Percentiles rank a stretch among this genome's conserved stretches.
phyloP scores from a whole-genome alignment of 2,113 vertebrate species.

The Mugil cephalus region DNA sequence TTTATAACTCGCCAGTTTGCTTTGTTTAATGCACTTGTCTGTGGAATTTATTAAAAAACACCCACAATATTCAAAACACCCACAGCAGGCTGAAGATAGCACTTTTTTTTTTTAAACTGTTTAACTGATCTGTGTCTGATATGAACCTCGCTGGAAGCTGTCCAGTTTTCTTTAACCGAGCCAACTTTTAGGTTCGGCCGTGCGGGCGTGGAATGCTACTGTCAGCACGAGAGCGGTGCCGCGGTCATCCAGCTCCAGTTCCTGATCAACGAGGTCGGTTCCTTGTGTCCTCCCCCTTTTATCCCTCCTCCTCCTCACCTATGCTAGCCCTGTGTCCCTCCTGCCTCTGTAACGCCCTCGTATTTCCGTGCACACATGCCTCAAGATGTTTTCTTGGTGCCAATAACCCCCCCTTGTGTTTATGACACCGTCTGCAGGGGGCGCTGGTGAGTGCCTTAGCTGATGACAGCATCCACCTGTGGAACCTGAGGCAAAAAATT shows the following conservation, averaged over 20 bases:
- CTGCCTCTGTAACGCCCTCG: background rate
- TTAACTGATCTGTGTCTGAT: background rate
- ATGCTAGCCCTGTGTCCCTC: slow-evolving; percentile 14
- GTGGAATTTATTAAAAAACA: too few relatives aligned
- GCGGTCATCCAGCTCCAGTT: slow-evolving; percentile 99
- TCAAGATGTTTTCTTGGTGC: background rate
- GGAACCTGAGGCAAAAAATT: slow-evolving; percentile 98
- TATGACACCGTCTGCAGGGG: slow-evolving; percentile 83
- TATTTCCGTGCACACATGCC: background rate
- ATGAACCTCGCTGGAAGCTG: background rate
- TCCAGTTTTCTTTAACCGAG: slow-evolving; percentile 86
- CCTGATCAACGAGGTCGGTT: slow-evolving; percentile 95
- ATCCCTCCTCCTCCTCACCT: background rate
- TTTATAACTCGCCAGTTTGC: slow-evolving; percentile 61
- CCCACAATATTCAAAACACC: background rate
- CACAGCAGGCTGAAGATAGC: background rate
- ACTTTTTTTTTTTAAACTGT: too few relatives aligned
- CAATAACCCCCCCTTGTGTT: background rate
- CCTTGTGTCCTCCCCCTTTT: slow-evolving; percentile 8
- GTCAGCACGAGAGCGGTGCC: slow-evolving; percentile 95
- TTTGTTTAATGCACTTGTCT: slow-evolving; percentile 27
- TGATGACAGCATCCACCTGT: slow-evolving; percentile 97
- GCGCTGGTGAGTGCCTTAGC: slow-evolving; percentile 99
- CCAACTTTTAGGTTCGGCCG: slow-evolving; percentile 89
- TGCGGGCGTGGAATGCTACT: slow-evolving; percentile 96